Evolutionary conservation across 2,113 vertebrate species (phyloP), one percentile per base, ranked within the genome.

Genomic region (Sula dactylatra): DNA sequence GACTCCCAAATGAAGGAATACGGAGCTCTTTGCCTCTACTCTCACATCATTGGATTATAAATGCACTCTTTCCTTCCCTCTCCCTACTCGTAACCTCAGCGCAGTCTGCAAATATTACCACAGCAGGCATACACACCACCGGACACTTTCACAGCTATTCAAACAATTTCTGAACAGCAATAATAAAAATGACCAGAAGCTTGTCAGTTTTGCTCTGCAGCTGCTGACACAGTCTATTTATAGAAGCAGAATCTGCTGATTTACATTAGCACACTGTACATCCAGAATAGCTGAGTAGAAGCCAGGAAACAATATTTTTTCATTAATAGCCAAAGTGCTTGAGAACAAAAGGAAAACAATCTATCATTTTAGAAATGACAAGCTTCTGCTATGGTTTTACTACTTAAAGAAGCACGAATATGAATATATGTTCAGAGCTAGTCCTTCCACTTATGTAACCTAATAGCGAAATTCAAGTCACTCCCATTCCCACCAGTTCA

Each of bases 201-300:
- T 49, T 8, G 5, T n/a, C 58, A 62, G 73, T 62, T 95, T 82
- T 65, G 56, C 62, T 87, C 70, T 89, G 77, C 86, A 94, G 81
- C 86, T 91, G 94, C 65, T 89, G 65, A 55, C 2, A 5, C 81
- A 72, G 38, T 34, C 92, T 95, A 84, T 88, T 92, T 92, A 94
- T 59, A 94, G 91, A 88, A 93, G 73, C 77, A 93, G 77, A 96
- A 97, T 94, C 52, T 69, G 86, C 56, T 91, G 61, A 89, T 94
- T 92, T 94, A 82, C 69, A 71, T 85, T 59, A 91, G 49, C 27
- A 71, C 15, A 69, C 26, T 67, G 12, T 74, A 87, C 27, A 84
- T 72, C 22, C 86, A 92, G 72, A 94, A 61, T 1, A 95, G 40
- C 18, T 44, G 24, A 83, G 38, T 7, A 83, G 71, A 90, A 86